Percentiles rank a stretch among this genome's conserved stretches.
Evolutionary conservation across 2,113 vertebrate species (phyloP).

Genomic region (Dicaeum eximium): DNA sequence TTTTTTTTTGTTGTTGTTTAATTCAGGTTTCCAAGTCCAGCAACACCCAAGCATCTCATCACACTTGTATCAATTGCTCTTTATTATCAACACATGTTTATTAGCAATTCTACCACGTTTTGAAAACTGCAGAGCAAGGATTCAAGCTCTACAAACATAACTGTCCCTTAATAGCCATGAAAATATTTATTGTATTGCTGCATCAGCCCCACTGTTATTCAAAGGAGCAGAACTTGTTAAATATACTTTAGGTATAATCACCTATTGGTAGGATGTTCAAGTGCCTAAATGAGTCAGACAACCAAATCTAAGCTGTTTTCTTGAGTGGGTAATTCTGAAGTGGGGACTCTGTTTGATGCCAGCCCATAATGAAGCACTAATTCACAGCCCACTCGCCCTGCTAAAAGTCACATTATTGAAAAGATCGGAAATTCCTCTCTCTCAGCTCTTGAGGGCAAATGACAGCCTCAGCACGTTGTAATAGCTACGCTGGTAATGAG

Average conservation of each 20-base stretch:
- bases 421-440: not conserved
- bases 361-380: constrained; percentile 14
- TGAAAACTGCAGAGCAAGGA: not conserved
- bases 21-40: not conserved
- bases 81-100: not conserved
- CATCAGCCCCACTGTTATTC: not conserved
- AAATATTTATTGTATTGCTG: not conserved
- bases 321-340: not conserved
- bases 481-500: not conserved
- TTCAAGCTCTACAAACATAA: not conserved
- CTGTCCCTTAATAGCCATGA: not conserved
- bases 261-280: not conserved
- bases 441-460: not conserved
- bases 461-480: not conserved
- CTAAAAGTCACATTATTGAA: not conserved
- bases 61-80: not conserved
- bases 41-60: not conserved
- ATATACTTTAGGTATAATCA: not conserved
- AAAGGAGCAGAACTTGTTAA: not conserved
- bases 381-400: not conserved
- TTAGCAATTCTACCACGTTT: not conserved
- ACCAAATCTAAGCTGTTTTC: not conserved
- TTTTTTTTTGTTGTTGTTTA: not conserved
- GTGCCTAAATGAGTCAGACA: constrained; percentile 15
- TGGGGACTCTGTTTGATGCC: not conserved